Conservation (phyloP, 2,797 vertebrate genomes). For the Anas bahamensis region DNA sequence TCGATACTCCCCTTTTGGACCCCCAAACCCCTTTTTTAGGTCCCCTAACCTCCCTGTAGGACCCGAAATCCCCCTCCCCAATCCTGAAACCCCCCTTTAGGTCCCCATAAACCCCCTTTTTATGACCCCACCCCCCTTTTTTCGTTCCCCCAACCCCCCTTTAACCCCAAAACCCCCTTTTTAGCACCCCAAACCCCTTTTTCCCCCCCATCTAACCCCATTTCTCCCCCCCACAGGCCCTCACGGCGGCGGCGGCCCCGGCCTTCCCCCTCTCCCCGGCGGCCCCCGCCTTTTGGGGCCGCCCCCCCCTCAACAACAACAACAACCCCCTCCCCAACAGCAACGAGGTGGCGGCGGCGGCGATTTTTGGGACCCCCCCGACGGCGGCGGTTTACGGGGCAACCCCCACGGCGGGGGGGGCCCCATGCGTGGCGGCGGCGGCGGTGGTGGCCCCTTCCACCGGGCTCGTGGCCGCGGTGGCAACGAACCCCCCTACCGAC, state of each 20-base stretch:
- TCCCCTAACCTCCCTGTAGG: too few species aligned
- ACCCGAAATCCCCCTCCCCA: too few species aligned
- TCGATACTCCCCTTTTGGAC: too few species aligned
- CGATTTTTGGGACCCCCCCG: slow-evolving; percentile 88
- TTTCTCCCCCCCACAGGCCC: slow-evolving; percentile 27
- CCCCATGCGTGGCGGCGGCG: slow-evolving; percentile 69
- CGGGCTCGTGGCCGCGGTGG: slow-evolving; percentile 86
- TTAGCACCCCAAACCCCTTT: too few species aligned
- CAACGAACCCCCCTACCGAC: slow-evolving; percentile 86
- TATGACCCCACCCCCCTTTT: too few species aligned
- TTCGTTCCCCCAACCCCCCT: too few species aligned
- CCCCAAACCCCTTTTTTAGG: too few species aligned
- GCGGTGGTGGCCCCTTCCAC: slow-evolving; percentile 81
- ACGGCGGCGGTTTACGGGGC: slow-evolving; percentile 83
- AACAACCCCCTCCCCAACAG: not conserved
- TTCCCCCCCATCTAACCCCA: too few species aligned
- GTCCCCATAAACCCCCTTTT: too few species aligned
- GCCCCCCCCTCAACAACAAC: slow-evolving; percentile 75
- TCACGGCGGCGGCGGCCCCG: slow-evolving; percentile 63
- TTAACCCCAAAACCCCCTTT: too few species aligned
- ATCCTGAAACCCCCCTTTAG: too few species aligned
- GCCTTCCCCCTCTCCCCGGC: slow-evolving; percentile 68
- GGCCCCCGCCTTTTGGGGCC: slow-evolving; percentile 90
- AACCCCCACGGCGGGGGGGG: slow-evolving; percentile 69
- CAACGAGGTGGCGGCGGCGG: slow-evolving; percentile 81